A percentile compares a stretch with the other conserved stretches of the same genome.
phyloP scores from a whole-genome alignment of 2,797 vertebrate species.

The Rhynchonycteris naso region DNA sequence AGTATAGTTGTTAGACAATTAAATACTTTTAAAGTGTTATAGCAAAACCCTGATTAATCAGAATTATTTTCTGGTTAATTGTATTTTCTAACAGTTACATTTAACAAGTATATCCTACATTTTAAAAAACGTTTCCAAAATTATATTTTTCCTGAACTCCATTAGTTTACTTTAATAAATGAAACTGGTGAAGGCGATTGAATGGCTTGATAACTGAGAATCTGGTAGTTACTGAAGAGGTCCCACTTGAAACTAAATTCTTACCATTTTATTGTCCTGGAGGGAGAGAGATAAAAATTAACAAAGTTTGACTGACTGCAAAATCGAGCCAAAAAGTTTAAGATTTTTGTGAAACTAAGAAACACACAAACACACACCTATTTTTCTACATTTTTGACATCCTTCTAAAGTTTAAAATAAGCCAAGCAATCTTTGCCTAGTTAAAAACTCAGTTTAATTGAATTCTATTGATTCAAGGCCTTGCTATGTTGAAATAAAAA shows the following conservation, averaged over 20 bases:
- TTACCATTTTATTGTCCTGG: background rate
- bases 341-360: background rate
- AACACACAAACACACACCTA: background rate
- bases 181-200: conserved; percentile 48
- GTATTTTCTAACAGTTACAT: conserved; percentile 59
- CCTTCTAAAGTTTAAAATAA: background rate
- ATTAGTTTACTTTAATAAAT: conserved; percentile 57
- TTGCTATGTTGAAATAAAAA: background rate
- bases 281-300: background rate
- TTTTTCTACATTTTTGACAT: background rate
- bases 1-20: too few relatives aligned
- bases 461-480: background rate
- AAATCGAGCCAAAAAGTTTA: background rate
- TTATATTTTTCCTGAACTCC: conserved; percentile 41
- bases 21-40: background rate
- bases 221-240: background rate
- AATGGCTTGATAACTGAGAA: conserved; percentile 52
- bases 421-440: background rate
- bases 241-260: conserved; percentile 27
- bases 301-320: background rate
- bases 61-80: conserved; percentile 68
- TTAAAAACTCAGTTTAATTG: background rate
- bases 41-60: conserved; percentile 52
- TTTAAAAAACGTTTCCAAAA: conserved; percentile 63
- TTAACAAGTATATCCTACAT: conserved; percentile 54